A percentile compares a stretch with the other conserved stretches of the same genome.
phyloP scores from a whole-genome alignment of 1,140 invertebrate genomes.

The Micrasema minimum region DNA sequence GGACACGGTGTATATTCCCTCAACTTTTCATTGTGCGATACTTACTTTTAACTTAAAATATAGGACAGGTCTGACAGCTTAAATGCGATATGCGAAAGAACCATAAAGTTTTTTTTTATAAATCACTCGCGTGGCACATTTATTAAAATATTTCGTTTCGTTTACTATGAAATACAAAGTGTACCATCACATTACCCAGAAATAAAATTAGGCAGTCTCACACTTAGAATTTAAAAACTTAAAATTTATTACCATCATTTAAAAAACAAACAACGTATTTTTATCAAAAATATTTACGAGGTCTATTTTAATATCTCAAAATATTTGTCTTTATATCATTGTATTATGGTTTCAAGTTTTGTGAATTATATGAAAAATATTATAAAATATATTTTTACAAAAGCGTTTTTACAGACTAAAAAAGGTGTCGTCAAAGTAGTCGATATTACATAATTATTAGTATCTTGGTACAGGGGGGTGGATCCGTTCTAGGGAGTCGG shows the following conservation, averaged over 20 bases:
- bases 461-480: too few species aligned
- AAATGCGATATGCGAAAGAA: not conserved
- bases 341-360: not conserved
- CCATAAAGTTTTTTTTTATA: conserved; percentile 16
- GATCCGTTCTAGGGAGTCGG: too few species aligned
- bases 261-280: not conserved
- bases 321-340: not conserved
- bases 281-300: not conserved
- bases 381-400: too few species aligned
- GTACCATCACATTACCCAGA: conserved; percentile 20
- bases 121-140: conserved; percentile 27
- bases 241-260: not conserved
- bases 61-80: conserved; percentile 16
- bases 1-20: too few species aligned
- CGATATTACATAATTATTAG: too few species aligned
- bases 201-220: conserved; percentile 10
- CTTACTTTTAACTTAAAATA: conserved; percentile 2
- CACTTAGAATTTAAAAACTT: not conserved
- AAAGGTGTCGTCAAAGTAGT: too few species aligned
- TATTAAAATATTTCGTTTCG: conserved; percentile 26
- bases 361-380: too few species aligned
- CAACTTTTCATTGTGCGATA: not conserved
- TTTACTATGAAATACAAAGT: conserved; percentile 13
- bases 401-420: too few species aligned
- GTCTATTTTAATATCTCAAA: not conserved